phyloP scores from a whole-genome alignment of 2,113 vertebrate species.

The Passer montanus region DNA sequence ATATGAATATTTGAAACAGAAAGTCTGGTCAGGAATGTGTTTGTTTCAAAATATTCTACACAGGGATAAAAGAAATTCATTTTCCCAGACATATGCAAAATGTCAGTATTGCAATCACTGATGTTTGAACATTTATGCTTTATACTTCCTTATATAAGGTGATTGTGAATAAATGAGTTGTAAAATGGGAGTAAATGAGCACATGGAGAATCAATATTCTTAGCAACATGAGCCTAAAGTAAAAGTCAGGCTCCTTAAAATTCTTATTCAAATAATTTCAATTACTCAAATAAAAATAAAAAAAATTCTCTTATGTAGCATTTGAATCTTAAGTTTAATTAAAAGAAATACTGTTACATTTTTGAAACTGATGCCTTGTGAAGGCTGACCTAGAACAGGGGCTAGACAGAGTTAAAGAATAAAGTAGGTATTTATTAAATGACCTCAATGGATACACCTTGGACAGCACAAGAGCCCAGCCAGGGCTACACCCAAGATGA shows the following conservation, averaged over 20 bases:
- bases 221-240: background rate
- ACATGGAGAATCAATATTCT: background rate
- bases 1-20: background rate
- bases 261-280: background rate
- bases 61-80: background rate
- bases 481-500: background rate
- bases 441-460: background rate
- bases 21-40: background rate
- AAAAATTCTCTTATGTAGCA: background rate
- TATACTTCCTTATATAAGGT: background rate
- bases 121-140: background rate
- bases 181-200: background rate
- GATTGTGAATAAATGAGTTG: background rate
- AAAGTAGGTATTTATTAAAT: background rate
- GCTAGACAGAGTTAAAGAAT: background rate
- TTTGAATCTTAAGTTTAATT: background rate
- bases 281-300: background rate
- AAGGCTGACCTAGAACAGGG: background rate
- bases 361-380: background rate
- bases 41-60: background rate
- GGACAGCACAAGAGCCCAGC: background rate
- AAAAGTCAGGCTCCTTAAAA: background rate
- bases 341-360: background rate
- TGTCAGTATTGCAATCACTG: background rate
- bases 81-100: background rate